Conservation (phyloP, 2,797 vertebrate species). For the Momotus momota region DNA sequence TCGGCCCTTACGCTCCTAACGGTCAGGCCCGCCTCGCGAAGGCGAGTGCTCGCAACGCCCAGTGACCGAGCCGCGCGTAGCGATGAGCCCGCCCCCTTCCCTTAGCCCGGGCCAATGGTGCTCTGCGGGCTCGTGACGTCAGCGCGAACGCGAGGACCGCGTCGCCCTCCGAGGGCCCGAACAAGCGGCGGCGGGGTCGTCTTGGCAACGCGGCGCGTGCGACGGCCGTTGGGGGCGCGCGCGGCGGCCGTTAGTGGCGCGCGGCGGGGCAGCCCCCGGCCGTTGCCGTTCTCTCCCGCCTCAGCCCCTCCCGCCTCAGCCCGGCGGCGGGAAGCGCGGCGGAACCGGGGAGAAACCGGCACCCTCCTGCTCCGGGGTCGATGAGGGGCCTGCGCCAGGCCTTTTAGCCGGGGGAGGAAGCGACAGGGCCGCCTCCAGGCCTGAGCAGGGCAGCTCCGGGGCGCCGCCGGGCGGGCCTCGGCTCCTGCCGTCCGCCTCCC, state of each 20-base stretch:
- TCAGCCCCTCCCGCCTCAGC: too few relatives aligned
- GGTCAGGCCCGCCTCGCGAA: background rate
- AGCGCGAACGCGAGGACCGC: accelerated
- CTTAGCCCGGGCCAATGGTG: background rate
- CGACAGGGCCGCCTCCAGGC: background rate
- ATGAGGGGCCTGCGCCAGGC: too few relatives aligned
- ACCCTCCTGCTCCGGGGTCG: background rate
- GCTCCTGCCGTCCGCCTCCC: background rate
- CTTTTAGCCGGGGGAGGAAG: too few relatives aligned
- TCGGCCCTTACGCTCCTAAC: too few relatives aligned
- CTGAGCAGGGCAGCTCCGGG: background rate
- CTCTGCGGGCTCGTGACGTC: background rate
- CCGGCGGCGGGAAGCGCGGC: background rate
- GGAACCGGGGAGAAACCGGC: background rate
- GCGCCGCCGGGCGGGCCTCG: background rate
- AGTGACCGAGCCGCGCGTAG: background rate
- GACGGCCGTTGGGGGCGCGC: background rate
- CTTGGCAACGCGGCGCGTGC: background rate
- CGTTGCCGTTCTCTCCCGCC: too few relatives aligned
- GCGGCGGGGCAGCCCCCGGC: background rate
- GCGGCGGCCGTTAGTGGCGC: background rate
- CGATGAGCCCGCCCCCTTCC: background rate
- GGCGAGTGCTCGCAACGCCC: background rate
- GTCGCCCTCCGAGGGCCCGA: background rate
- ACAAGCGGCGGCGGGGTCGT: background rate